phyloP scores from a whole-genome alignment of 2,113 vertebrate genomes.

The Catagonus wagneri region DNA sequence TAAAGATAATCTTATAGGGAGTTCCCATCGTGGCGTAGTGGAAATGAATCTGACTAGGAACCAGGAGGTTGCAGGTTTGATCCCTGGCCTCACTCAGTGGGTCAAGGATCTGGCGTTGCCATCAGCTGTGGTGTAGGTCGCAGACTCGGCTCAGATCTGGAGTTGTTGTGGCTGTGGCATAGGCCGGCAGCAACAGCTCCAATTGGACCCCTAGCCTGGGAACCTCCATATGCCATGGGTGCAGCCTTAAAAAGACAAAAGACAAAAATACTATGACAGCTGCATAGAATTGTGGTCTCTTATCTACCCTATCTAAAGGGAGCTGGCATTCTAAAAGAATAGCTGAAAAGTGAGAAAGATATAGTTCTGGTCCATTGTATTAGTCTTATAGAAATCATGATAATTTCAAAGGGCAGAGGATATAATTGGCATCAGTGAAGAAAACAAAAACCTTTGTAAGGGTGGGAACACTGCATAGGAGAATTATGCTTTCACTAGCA shows the following conservation, averaged over 20 bases:
- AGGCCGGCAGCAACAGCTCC: no score
- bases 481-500: neutral
- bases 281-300: neutral
- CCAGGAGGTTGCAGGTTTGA: no score
- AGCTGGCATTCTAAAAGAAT: neutral
- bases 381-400: neutral
- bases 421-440: neutral
- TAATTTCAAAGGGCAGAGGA: neutral
- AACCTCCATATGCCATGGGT: no score
- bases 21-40: no score
- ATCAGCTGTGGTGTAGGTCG: no score
- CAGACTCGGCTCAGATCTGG: no score
- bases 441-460: neutral
- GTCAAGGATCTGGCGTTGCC: no score
- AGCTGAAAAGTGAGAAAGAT: neutral
- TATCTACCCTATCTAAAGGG: neutral
- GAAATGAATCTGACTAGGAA: no score
- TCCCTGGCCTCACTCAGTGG: no score
- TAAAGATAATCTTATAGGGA: neutral
- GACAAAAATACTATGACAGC: neutral
- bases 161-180: no score
- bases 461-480: neutral
- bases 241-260: no score
- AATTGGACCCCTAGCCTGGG: no score
- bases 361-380: neutral